Base-by-base conservation (phyloP, 2,113 vertebrate species). In the Prochilodus magdalenae region DNA sequence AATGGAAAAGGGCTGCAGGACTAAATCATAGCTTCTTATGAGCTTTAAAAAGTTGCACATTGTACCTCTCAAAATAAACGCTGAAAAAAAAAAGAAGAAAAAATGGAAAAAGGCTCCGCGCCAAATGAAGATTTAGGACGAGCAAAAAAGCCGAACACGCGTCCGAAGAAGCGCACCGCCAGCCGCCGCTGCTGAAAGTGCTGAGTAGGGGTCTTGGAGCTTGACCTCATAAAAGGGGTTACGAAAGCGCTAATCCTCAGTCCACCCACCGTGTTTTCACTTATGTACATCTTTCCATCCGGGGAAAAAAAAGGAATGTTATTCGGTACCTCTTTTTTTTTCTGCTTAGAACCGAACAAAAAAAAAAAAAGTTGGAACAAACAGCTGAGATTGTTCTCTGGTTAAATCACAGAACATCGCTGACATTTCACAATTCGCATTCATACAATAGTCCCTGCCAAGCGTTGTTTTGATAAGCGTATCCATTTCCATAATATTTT, bases 401-500 rank as follows among this genome's bases (percentile, higher is more conserved):
- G 63, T 82, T 59, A 59, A 76, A 26, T 76, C 80, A 70, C 14
- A 29, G 36, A 59, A 49, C 79, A 40, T 74, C 4, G 60, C 60
- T 65, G 71, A 73, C 33, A 49, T 51, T 75, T 81, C 65, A 27
- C 47, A 67, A 69, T n/a, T 22, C n/a, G 55, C 73, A 75, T 81
- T 53, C 60, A 51, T n/a, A n/a, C 72, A 29, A n/a, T 33, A 13
- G n/a, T 30, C 29, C 20, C 16, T 81, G 73, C 73, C 80, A 82
- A 70, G 62, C 51, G 49, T 69, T 74, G 73, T 69, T 82, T 76
- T 49, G 20, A 26, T 70, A 24, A 60, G 18, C 14, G 63, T 70
- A 76, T 82, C 73, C 8, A 47, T 22, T 76, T 82, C 59, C 80
- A 76, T 70, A 82, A 82, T 76, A 82, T 75, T 82, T 30, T 20